Evolutionary conservation across 2,113 vertebrate species (phyloP), one percentile per base, ranked within the genome.

Genomic region (Jaculus jaculus): DNA sequence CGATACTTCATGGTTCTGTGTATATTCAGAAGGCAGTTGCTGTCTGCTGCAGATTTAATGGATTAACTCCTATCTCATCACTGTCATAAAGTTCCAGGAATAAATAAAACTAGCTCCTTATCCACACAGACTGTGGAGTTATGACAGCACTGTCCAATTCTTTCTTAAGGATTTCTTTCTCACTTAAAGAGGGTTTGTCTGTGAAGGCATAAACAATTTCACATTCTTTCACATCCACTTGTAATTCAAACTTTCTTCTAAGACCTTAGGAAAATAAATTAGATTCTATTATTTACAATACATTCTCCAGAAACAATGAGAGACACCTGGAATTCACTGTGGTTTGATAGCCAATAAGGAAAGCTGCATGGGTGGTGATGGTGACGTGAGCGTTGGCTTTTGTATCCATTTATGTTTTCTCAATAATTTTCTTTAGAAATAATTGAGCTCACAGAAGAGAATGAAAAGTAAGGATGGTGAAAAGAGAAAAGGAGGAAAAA

Each of bases 1-100:
- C 32, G 24, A 30, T 4, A 18, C n/a, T n/a, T 1, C 1, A 1
- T 21, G 39, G 2, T 66, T 39, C 7, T 32, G 28, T 18, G 0
- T 2, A 28, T 32, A 34, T 28, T 0, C 17, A 18, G 34, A 39
- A 60, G 30, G 2, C 13, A 47, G 26, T 13, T 18, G n/a, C 0
- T 6, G 4, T n/a, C 79, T 32, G 23, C 28, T 73, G 39, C 18
- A 1, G 20, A 42, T 68, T 47, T 69, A 68, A 16, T 28, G 42
- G n/a, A 5, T 13, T 60, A 1, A 16, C 23, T 75, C 16, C 2
- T 0, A 3, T 47, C 34, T 3, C 18, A 3, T 58, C n/a, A 42
- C 74, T 34, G 34, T 58, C 8, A 51, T 72, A 17, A 28, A 23
- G 8, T 69, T 69, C 34, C 72, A 77, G 9, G 28, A 18, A 30